phyloP scores from a whole-genome alignment of 2,797 vertebrate genomes.

The Micromesistius poutassou region DNA sequence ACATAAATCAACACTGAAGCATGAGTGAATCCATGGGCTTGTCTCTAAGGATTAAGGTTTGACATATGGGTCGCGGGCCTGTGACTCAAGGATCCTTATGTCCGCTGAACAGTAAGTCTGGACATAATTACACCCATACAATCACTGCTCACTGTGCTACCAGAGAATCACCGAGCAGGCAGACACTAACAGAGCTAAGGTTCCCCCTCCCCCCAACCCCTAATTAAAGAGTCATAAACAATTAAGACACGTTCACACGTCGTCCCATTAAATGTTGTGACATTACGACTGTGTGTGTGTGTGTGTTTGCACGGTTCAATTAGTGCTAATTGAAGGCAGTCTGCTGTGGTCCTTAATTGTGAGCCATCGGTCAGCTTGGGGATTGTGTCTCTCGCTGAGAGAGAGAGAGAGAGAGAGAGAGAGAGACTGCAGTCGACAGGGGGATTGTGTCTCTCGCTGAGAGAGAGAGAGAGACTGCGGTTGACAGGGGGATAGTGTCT shows the following conservation, averaged over 20 bases:
- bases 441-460: too few species aligned
- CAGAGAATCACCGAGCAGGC: too few species aligned
- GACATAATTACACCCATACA: background rate
- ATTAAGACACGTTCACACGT: too few species aligned
- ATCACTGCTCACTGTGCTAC: background rate
- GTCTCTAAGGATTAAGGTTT: too few species aligned
- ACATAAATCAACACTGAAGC: too few species aligned
- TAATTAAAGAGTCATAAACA: background rate
- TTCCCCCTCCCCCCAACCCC: background rate
- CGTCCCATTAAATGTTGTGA: background rate
- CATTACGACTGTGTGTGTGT: background rate
- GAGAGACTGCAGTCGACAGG: too few species aligned
- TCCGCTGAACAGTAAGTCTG: background rate
- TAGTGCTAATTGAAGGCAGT: background rate
- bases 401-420: too few species aligned
- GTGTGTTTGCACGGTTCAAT: background rate
- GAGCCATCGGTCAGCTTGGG: background rate
- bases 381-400: background rate
- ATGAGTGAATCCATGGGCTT: too few species aligned
- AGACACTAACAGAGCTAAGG: too few species aligned
- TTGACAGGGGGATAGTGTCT: too few species aligned
- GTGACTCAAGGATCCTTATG: background rate
- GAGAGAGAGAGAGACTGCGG: too few species aligned
- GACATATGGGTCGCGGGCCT: too few species aligned
- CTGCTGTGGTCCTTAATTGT: background rate